These are phyloP conservation scores for Dallia pectoralis DNA, from an alignment of 2,797 vertebrate species.

Conservation along the genomic window DNA sequence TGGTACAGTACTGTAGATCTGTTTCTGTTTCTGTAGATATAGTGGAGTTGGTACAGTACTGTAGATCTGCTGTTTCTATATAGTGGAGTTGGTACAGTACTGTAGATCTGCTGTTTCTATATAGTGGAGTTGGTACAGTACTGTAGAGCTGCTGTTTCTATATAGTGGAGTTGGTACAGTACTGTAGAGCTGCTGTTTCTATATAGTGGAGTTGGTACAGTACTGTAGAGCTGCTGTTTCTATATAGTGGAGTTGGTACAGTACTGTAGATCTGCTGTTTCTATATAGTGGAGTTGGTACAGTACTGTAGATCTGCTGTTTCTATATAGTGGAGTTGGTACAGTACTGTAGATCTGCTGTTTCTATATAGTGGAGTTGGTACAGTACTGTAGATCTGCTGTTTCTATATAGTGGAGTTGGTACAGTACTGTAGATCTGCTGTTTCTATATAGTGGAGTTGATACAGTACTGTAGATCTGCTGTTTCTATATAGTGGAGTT, in stretches of 20 bases:
- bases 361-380: slow-evolving; percentile 11
- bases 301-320: slow-evolving; percentile 8
- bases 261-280: slow-evolving; percentile 13
- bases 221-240: slow-evolving; percentile 14
- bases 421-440: slow-evolving; percentile 9
- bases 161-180: slow-evolving; percentile 11
- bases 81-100: slow-evolving; percentile 11
- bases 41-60: slow-evolving; percentile 12
- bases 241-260: slow-evolving; percentile 6
- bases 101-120: slow-evolving; percentile 7
- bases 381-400: slow-evolving; percentile 5
- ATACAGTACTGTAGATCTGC: slow-evolving; percentile 8
- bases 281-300: slow-evolving; percentile 6
- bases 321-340: slow-evolving; percentile 13
- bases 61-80: slow-evolving; percentile 9
- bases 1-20: slow-evolving; percentile 9
- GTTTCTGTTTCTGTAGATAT: slow-evolving; percentile 12
- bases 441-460: slow-evolving; percentile 12
- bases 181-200: slow-evolving; percentile 9
- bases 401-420: slow-evolving; percentile 11
- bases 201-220: slow-evolving; percentile 6
- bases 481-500: slow-evolving; percentile 10
- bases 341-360: slow-evolving; percentile 7
- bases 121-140: slow-evolving; percentile 13
- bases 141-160: slow-evolving; percentile 5